Percentiles rank a stretch among this genome's conserved stretches.
Evolutionary conservation across 2,113 vertebrate species (phyloP).

Genomic region (Macrotis lagotis): DNA sequence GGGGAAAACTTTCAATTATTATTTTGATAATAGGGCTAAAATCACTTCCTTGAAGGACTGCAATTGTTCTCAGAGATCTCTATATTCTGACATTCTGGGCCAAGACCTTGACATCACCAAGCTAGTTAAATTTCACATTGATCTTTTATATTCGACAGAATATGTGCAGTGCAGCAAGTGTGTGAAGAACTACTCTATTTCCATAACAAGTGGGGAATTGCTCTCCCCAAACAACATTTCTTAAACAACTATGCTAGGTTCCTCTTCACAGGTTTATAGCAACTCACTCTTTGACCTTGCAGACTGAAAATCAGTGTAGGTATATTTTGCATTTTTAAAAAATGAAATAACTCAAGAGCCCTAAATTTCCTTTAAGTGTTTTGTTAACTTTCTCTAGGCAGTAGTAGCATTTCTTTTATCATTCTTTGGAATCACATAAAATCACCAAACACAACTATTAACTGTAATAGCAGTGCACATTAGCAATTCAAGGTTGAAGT

Average conservation of each 20-base stretch:
- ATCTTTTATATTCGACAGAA: not conserved
- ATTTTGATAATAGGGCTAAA: not conserved
- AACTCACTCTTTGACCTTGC: not conserved
- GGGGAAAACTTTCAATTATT: not conserved
- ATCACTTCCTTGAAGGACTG: not conserved
- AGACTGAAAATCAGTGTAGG: not conserved
- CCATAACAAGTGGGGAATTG: not conserved
- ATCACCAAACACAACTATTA: slow-evolving; percentile 56
- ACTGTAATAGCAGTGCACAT: slow-evolving; percentile 53
- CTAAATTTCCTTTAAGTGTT: slow-evolving; percentile 54
- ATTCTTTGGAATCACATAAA: slow-evolving; percentile 76
- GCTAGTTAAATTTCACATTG: not conserved
- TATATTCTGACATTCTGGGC: not conserved
- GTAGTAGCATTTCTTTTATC: slow-evolving; percentile 62
- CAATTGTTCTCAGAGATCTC: not conserved
- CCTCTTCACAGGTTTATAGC: rapidly evolving
- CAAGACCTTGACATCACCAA: not conserved
- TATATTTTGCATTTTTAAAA: slow-evolving; percentile 33
- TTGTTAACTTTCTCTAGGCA: slow-evolving; percentile 54
- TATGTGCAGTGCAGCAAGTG: not conserved
- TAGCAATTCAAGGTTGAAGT: slow-evolving; percentile 66
- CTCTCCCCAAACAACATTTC: not conserved
- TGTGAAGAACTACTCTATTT: not conserved
- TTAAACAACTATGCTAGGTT: not conserved
- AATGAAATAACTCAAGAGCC: not conserved